Evolutionary conservation across 1,140 invertebrate species (phyloP).

Genomic region (Camponotus vicinus): DNA sequence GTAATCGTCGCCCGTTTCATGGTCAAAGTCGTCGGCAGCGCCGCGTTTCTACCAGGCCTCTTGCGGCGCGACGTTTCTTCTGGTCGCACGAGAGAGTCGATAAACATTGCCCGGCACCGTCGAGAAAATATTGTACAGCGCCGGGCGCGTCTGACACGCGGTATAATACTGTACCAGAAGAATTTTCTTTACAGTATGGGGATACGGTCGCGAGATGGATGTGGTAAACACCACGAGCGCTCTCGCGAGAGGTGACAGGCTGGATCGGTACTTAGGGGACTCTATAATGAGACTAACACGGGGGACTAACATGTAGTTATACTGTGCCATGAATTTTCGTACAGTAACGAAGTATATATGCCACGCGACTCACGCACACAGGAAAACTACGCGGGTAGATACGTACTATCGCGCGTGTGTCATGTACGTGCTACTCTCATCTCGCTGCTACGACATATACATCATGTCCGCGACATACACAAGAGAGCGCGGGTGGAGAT

Average conservation of each 20-base stretch:
- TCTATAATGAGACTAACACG: slow-evolving; percentile 38
- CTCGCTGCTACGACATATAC: slow-evolving; percentile 35
- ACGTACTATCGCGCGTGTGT: slow-evolving; percentile 3
- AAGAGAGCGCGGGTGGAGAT: slow-evolving; percentile 44
- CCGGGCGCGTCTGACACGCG: neutral
- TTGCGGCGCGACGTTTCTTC: neutral
- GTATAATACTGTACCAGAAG: slow-evolving; percentile 67
- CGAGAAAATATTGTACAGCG: slow-evolving; percentile 26
- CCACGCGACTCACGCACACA: neutral
- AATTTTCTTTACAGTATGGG: slow-evolving; percentile 67
- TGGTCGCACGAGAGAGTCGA: neutral
- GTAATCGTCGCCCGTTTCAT: slow-evolving; percentile 39
- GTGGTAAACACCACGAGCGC: slow-evolving; percentile 4
- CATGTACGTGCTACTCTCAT: slow-evolving; percentile 7
- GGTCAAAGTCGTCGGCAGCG: slow-evolving; percentile 12
- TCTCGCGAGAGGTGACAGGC: slow-evolving; percentile 46
- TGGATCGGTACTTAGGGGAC: slow-evolving; percentile 47
- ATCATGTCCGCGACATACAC: slow-evolving; percentile 24
- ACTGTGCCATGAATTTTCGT: slow-evolving; percentile 73
- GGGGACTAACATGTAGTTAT: slow-evolving; percentile 14
- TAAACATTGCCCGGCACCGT: slow-evolving; percentile 1
- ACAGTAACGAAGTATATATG: slow-evolving; percentile 62
- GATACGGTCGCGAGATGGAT: slow-evolving; percentile 3
- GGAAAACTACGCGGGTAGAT: neutral
- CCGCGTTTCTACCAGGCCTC: neutral